Base-by-base conservation (phyloP, 1,140 invertebrate species). In the Drosophila parvula region DNA sequence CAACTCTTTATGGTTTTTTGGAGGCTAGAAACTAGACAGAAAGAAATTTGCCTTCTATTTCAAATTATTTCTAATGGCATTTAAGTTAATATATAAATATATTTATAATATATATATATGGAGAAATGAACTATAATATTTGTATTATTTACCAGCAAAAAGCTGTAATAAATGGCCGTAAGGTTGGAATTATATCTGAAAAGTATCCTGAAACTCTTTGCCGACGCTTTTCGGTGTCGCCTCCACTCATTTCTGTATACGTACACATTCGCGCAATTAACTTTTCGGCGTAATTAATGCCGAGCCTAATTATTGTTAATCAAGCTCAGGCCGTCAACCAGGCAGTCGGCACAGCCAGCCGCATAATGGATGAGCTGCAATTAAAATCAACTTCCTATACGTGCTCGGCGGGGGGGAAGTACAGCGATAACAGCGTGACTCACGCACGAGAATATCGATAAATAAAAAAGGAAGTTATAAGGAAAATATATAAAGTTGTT, bases 231-330 rank as follows among this genome's bases (percentile, higher is more conserved):
- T 51, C 50, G 22, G 22, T 22, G 22, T 22, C 61, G 62, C 41
- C 44, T 44, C 41, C 11, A 30, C 7, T 44, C 18, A 16, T 44
- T 32, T 43, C 48, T 48, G 43, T 71, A 50, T 71, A 74, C 40
- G 45, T 51, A 48, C 40, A 55, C 73, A 76, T 62, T 76, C 89
- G 81, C 80, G 81, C 71, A 89, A 90, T 91, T 91, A 91, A 91
- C 90, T 91, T 91, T 91, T 91, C 86, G 86, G 90, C 90, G 83
- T 88, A 91, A 91, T 91, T 91, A 91, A 91, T 91, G 90, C 90
- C 90, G 84, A 90, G 69, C 88, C 90, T 91, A 91, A 91, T 91
- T 91, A 91, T 91, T 90, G 90, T 91, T 91, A 90, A 91, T 91
- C 90, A 91, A 77, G 90, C 82, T 91, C 76, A 91, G 90, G 57